Evolutionary conservation across 2,797 vertebrate genomes (phyloP), one percentile per base, ranked within the genome.

Genomic region (Stomatorhinus walkeri): DNA sequence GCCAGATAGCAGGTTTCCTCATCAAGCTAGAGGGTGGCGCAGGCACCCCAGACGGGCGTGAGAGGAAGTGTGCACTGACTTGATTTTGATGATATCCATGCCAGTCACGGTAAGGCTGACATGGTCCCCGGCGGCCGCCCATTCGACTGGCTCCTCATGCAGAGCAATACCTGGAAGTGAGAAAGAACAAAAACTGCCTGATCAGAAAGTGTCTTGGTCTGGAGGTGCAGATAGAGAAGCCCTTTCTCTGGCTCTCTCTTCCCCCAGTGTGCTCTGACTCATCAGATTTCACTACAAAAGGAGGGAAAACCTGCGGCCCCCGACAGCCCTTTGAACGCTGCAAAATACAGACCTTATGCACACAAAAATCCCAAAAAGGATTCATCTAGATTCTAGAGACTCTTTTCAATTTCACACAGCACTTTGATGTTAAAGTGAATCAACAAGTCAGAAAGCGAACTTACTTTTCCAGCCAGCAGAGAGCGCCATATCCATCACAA

Each of bases 31-130:
- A 32, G 43, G 2, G 84, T 76, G 68, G 14, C 0, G n/a, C n/a
- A n/a, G 19, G 84, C 19, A 28, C 16, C 2, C 16, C 59, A 81
- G 61, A 76, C 19, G 64, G 76, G 12, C 91, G 64, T 22, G 8
- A 68, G 4, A 87, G 7, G 10, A 89, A 2, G 68, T 94, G 87
- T 90, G 93, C 90, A 93, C 96, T 97, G 94, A 99, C 98, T 99
- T 99, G 94, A 99, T 99, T 96, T 99, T 99, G 94, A 99, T 99
- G 95, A 99, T 99, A 96, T 99, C 98, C 96, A 99, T 98, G 92
- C 98, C 98, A 72, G 98, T 99, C 94, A 99, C 96, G 0, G 97
- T 99, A 91, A 99, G 96, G 95, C 96, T 99, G 94, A 99, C 95
- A 2, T 99, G 98, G 94, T 99, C 98, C 90, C 98, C 98, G 7